Percentiles rank a stretch among this genome's conserved stretches.
phyloP scores from a whole-genome alignment of 2,113 vertebrate genomes.

The Silurus meridionalis region DNA sequence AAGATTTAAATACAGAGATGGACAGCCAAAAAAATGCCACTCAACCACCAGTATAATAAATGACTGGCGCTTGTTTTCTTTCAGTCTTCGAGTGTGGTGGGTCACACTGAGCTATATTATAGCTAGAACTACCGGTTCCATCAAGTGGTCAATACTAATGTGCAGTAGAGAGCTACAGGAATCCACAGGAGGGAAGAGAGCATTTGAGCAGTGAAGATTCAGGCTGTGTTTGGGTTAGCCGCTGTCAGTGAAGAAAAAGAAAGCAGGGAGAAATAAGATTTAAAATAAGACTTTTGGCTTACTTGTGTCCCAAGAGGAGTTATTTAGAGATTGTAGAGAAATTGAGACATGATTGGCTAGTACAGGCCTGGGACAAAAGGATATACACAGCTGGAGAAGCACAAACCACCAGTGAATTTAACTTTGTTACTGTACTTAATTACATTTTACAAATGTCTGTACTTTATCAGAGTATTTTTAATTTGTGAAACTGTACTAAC shows the following conservation, averaged over 20 bases:
- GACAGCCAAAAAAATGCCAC: neutral
- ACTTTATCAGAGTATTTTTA: too few relatives aligned
- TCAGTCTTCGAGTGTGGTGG: neutral
- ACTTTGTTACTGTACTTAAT: too few relatives aligned
- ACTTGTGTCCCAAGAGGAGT: conserved; percentile 17
- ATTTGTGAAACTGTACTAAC: too few relatives aligned
- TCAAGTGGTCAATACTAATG: neutral
- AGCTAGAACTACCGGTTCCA: neutral
- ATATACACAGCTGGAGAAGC: neutral
- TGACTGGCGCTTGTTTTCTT: neutral
- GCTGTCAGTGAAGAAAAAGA: conserved; percentile 47
- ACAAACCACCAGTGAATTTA: neutral
- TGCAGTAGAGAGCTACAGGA: neutral
- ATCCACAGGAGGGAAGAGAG: neutral
- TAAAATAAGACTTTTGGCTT: neutral
- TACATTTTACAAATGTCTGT: too few relatives aligned
- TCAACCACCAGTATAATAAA: neutral
- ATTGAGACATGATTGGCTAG: neutral
- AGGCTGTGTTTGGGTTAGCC: conserved; percentile 34
- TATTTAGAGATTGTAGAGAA: conserved; percentile 31
- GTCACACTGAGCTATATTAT: neutral
- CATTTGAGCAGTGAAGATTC: neutral
- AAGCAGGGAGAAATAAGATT: conserved; percentile 1
- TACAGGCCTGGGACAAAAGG: neutral
- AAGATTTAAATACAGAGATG: neutral